Conservation (phyloP, 2,113 vertebrate species). For the Casuarius casuarius region DNA sequence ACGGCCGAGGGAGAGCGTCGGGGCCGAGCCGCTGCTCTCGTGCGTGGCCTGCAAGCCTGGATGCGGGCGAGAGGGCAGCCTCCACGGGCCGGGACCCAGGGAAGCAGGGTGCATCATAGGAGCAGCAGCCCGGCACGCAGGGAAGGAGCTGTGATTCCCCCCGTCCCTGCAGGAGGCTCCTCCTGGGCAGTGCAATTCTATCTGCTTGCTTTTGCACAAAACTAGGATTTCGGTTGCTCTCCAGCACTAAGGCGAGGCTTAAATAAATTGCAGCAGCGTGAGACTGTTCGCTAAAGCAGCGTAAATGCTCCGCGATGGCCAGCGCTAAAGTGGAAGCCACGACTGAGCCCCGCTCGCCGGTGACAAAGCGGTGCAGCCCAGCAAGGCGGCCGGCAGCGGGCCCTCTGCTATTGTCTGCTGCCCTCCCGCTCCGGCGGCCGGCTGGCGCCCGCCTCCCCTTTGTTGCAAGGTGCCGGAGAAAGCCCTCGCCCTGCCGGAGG, state of each 20-base stretch:
- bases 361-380: too few relatives aligned
- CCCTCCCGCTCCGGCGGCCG: background rate
- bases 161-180: background rate
- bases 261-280: background rate
- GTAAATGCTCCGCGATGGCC: background rate
- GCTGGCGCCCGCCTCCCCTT: background rate
- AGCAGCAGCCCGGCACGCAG: too few relatives aligned
- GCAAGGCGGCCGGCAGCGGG: too few relatives aligned
- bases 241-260: background rate
- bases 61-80: too few relatives aligned
- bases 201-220: background rate
- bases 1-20: too few relatives aligned
- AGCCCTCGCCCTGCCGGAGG: background rate
- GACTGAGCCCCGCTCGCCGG: too few relatives aligned
- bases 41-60: too few relatives aligned
- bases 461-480: background rate
- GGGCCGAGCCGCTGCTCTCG: too few relatives aligned
- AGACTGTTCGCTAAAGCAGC: rapidly evolving
- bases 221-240: background rate
- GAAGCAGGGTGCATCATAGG: too few relatives aligned
- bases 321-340: too few relatives aligned
- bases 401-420: background rate
- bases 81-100: too few relatives aligned
- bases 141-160: too few relatives aligned
- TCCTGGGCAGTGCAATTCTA: background rate